phyloP scores from a whole-genome alignment of 2,797 vertebrate species.

The Ctenopoma multispine region DNA sequence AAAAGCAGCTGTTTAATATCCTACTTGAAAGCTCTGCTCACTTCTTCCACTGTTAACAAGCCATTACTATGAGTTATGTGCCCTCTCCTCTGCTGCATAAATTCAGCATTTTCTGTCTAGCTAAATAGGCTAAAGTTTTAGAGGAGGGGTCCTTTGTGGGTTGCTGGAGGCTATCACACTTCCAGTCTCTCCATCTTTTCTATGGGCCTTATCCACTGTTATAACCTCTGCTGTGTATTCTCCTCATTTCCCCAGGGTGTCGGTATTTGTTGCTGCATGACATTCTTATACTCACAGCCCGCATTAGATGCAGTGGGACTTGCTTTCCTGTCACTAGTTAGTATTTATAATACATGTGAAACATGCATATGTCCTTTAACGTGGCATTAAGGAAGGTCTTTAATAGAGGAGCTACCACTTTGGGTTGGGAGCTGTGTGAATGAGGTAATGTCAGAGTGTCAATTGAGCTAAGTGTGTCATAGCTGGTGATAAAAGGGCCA shows the following conservation, averaged over 20 bases:
- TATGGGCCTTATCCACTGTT: conserved; percentile 61
- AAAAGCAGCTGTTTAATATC: conserved; percentile 93
- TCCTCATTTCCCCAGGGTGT: conserved; percentile 46
- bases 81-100: conserved; percentile 85
- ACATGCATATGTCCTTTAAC: conserved; percentile 62
- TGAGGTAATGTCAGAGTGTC: conserved; percentile 66
- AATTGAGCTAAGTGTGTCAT: conserved; percentile 71
- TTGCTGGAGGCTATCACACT: conserved; percentile 39
- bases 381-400: conserved; percentile 54
- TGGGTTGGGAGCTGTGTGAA: conserved; percentile 27
- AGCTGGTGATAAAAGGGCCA: conserved; percentile 67
- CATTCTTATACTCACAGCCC: conserved; percentile 40
- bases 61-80: conserved; percentile 94
- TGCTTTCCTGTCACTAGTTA: conserved; percentile 52
- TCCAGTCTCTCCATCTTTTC: conserved; percentile 52
- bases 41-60: conserved; percentile 94
- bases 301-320: conserved; percentile 16
- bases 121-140: conserved; percentile 85
- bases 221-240: conserved; percentile 52
- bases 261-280: conserved; percentile 47
- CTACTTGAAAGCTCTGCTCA: conserved; percentile 91
- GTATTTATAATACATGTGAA: conserved; percentile 67
- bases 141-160: conserved; percentile 77
- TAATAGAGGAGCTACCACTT: conserved; percentile 50
- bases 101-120: conserved; percentile 83